These are phyloP conservation scores for Balanococcus diminutus DNA, from an alignment of 2,888 invertebrate genomes.

Conservation along the genomic window DNA sequence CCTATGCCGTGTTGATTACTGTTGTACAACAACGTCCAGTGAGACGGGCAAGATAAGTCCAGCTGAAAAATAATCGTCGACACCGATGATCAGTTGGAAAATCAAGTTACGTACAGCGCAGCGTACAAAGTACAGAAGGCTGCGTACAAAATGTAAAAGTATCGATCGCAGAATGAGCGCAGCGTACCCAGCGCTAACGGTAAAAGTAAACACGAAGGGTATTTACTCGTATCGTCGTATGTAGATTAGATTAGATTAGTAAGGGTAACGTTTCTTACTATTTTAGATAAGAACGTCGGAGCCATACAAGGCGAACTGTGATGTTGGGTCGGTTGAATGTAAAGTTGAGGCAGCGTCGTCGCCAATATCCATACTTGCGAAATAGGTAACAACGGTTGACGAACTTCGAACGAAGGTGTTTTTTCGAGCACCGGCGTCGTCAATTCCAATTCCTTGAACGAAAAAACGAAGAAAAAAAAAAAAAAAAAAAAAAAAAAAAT, in stretches of 20 bases:
- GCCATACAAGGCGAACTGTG: constrained; percentile 60
- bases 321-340: constrained; percentile 64
- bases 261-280: constrained; percentile 60
- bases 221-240: too few relatives aligned
- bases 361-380: constrained; percentile 76
- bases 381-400: constrained; percentile 66
- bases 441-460: constrained; percentile 70
- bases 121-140: too few relatives aligned
- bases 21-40: constrained; percentile 85
- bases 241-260: too few relatives aligned
- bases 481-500: too few relatives aligned
- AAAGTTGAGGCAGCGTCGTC: constrained; percentile 69
- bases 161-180: too few relatives aligned
- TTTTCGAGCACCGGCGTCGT: constrained; percentile 77
- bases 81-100: too few relatives aligned
- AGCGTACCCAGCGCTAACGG: too few relatives aligned
- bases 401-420: constrained; percentile 59
- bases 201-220: too few relatives aligned
- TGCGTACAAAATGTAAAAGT: too few relatives aligned
- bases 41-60: constrained; percentile 66
- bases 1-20: constrained; percentile 86
- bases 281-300: constrained; percentile 65
- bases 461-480: too few relatives aligned
- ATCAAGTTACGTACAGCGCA: too few relatives aligned
- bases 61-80: constrained; percentile 58